These are phyloP conservation scores for Dasypolia templi DNA, from an alignment of 2,888 invertebrate genomes.

Conservation along the genomic window DNA sequence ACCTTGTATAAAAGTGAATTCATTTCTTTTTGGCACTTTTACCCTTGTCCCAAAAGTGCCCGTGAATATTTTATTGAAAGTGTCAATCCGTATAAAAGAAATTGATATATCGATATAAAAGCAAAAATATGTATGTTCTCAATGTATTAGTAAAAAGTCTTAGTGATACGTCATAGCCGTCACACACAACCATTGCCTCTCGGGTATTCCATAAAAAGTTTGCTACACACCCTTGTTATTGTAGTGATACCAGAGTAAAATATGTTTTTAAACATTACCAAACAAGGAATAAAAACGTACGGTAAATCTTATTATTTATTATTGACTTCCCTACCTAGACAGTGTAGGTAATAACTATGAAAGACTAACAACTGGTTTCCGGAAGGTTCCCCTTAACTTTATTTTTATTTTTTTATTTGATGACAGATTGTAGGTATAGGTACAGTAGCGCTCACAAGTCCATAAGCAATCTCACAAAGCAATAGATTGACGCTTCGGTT, in stretches of 20 bases:
- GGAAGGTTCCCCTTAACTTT: not conserved
- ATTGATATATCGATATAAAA: constrained; percentile 90
- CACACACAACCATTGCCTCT: constrained; percentile 82
- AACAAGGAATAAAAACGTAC: constrained; percentile 4
- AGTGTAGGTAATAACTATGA: not conserved
- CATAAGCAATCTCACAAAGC: too few relatives aligned
- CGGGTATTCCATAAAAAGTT: constrained; percentile 86
- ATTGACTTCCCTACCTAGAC: not conserved
- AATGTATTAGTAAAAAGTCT: constrained; percentile 86
- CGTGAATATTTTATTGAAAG: constrained; percentile 68
- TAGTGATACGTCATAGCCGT: constrained; percentile 89
- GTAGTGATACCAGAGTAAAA: constrained; percentile 30
- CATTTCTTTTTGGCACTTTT: constrained; percentile 39
- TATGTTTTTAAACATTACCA: constrained; percentile 38
- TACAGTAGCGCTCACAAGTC: too few relatives aligned
- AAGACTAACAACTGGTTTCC: too few relatives aligned
- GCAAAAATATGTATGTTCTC: constrained; percentile 90
- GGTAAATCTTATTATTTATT: not conserved
- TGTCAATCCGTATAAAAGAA: constrained; percentile 84
- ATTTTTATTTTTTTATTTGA: too few relatives aligned
- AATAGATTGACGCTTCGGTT: too few relatives aligned
- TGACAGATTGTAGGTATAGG: too few relatives aligned
- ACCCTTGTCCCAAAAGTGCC: constrained; percentile 76
- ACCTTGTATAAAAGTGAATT: constrained; percentile 5
- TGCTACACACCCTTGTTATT: constrained; percentile 61